Evolutionary conservation across 2,113 vertebrate species (phyloP).

Genomic region (Alligator mississippiensis): DNA sequence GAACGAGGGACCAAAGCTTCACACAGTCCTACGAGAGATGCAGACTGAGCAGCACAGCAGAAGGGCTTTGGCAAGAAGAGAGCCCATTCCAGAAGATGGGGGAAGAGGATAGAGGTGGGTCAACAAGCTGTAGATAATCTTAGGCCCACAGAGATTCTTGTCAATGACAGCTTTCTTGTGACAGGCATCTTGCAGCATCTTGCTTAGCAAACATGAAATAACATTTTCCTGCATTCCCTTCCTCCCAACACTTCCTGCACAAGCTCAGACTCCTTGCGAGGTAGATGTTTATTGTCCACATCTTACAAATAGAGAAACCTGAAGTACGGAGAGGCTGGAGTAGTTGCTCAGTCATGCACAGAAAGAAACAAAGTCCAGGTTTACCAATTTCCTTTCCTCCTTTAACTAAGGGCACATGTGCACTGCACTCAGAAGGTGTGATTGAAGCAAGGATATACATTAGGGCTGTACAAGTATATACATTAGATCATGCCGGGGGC

Average conservation of each 20-base stretch:
- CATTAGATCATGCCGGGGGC: too few relatives aligned
- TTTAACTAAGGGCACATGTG: background rate
- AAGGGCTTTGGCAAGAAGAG: background rate
- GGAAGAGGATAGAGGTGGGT: background rate
- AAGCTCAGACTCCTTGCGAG: background rate
- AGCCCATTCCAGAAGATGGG: background rate
- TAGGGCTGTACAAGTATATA: too few relatives aligned
- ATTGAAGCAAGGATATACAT: too few relatives aligned
- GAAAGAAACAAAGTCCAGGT: background rate
- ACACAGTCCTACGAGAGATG: too few relatives aligned
- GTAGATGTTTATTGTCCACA: background rate
- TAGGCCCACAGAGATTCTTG: background rate
- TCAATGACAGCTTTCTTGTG: background rate
- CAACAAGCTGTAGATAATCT: rapidly evolving
- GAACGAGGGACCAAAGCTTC: too few relatives aligned
- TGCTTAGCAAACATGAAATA: background rate
- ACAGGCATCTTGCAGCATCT: background rate
- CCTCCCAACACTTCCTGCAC: background rate
- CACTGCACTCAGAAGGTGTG: too few relatives aligned
- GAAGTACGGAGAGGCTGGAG: background rate
- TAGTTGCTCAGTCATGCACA: background rate
- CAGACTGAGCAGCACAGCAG: background rate
- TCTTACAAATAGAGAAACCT: background rate
- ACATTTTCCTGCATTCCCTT: background rate
- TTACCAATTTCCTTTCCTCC: background rate